Base-by-base conservation (phyloP, 2,888 invertebrate genomes). In the Notodonta dromedarius region DNA sequence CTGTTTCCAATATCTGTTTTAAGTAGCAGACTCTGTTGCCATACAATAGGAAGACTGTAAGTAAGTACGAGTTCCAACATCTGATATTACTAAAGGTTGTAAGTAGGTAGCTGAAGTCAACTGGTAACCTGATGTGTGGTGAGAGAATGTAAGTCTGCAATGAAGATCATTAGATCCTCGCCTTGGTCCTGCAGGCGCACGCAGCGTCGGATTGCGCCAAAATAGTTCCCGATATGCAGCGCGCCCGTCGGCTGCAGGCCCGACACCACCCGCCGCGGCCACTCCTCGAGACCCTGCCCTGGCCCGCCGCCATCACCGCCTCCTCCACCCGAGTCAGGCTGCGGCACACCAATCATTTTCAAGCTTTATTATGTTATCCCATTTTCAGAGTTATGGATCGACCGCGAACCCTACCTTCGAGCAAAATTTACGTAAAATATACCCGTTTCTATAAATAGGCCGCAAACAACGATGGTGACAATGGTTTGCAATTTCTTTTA, bases 221-320 rank as follows among this genome's bases (percentile, higher is more conserved):
- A 96, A 93, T 99, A 99, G 94, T 99, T 99, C 12, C 99, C 99
- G 58, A 99, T 93, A 89, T 99, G 99, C 65, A 99, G 94, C 5
- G 95, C 93, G 16, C 99, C 99, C 0, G 99, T 99, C 0, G 99
- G 99, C 91, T 99, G 99, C 82, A 99, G 96, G 13, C 99, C 99
- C 0, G 99, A 98, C 79, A 99, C 97, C 77, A 98, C 94, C 76
- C 95, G 94, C 60, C 91, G 94, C 6, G 94, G 94, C 94, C 94
- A 95, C 48, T 71, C 64, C 0, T 44, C 24, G 8, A 14, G 14
- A 13, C n/a, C 57, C 12, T 61, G 51, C 12, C 35, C 35, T 5
- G 5, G 35, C 35, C 35, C 35, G 35, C 6, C 35, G 69, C 66
- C 12, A 39, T 50, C 32, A 42, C 62, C 11, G 12, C 53, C 32